Base-by-base conservation (phyloP, 2,888 invertebrate genomes). In the Amblyjoppa fuscipennis region DNA sequence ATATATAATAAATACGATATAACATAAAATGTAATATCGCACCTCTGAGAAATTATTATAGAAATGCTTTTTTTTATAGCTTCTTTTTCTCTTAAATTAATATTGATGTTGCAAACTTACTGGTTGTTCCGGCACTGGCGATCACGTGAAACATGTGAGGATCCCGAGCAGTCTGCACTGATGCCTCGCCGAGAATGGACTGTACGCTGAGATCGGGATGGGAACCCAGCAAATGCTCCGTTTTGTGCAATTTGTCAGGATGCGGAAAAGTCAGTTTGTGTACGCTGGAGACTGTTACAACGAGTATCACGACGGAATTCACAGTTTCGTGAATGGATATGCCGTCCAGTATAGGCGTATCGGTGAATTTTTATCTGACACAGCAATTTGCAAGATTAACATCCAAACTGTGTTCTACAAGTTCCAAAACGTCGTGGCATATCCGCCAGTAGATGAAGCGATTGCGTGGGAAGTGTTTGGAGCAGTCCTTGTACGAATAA, bases 361-460 rank as follows among this genome's bases (percentile, higher is more conserved):
- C 97, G 6, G 96, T 96, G 92, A 98, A 98, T 86, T 97, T 97
- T 91, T 97, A 97, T 87, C 97, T 96, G n/a, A 99, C 95, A 92
- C 97, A 96, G 91, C 97, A 97, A 83, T 97, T 97, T 41, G 96
- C 95, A 51, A 99, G 95, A 93, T 98, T 97, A 64, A 97, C 95
- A 93, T 99, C 98, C 81, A 99, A 95, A 88, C 98, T 98, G 87
- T 98, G 96, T 94, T 99, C 99, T 7, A 97, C 96, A 53, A 99
- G 94, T 94, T 99, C 99, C 88, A 99, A 95, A 11, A 97, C 95
- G 95, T 99, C 98, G 90, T 98, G 97, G 90, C 96, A 96, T 16
- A 98, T 97, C 92, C 98, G 96, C 99, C 99, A 99, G 92, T 97
- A 98, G 89, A 99, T 97, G 91, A 98, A 98, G 85, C 99, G 95